Conservation (phyloP, 2,888 invertebrate species). For the Pinctada fucata region DNA sequence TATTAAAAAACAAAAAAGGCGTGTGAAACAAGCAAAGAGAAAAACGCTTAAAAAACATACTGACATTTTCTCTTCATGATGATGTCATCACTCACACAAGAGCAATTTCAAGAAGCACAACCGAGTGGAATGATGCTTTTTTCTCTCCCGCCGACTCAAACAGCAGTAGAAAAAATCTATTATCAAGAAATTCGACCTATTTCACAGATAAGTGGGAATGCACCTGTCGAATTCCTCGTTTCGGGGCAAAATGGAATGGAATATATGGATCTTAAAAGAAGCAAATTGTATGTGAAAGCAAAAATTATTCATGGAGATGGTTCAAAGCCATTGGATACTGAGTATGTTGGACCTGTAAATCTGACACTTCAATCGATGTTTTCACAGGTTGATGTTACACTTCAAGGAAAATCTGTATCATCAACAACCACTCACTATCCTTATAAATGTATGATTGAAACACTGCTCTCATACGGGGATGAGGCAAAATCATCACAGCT, state of each 20-base stretch:
- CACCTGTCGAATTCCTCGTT: constrained; percentile 46
- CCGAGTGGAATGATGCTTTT: constrained; percentile 35
- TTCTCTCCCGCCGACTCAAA: constrained; percentile 38
- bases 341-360: constrained; percentile 34
- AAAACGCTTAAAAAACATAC: too few relatives aligned
- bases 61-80: too few relatives aligned
- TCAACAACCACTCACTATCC: constrained; percentile 41
- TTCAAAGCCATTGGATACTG: not conserved
- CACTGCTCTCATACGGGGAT: constrained; percentile 22
- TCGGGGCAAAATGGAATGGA: constrained; percentile 48
- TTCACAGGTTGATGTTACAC: constrained; percentile 34
- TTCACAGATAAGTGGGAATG: constrained; percentile 26
- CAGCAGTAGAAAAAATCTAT: constrained; percentile 36
- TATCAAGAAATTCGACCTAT: constrained; percentile 42
- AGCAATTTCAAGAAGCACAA: constrained; percentile 24
- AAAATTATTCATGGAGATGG: constrained; percentile 33
- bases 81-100: too few relatives aligned
- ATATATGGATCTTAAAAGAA: constrained; percentile 45
- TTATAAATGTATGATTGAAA: constrained; percentile 39
- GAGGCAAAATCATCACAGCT: constrained; percentile 31
- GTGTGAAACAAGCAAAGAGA: too few relatives aligned
- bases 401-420: constrained; percentile 37
- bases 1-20: too few relatives aligned
- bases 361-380: constrained; percentile 32
- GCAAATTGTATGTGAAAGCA: constrained; percentile 40